phyloP scores from a whole-genome alignment of 1,140 invertebrate genomes.

The Nasonia longicornis region DNA sequence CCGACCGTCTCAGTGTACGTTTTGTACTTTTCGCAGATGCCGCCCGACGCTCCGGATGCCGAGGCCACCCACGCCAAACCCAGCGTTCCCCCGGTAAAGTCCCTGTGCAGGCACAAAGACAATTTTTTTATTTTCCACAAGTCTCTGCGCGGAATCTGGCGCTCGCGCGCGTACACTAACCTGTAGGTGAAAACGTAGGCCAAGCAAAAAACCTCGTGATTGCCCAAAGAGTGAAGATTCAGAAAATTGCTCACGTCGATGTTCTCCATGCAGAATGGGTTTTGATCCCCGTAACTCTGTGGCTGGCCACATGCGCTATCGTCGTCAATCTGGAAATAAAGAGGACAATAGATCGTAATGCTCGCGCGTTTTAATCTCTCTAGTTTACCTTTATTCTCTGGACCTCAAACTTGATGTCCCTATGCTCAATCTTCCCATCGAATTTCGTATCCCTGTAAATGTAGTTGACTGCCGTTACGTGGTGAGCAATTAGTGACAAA shows the following conservation, averaged over 20 bases:
- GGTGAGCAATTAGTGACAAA: constrained; percentile 95
- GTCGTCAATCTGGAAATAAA: constrained; percentile 82
- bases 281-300: constrained; percentile 78
- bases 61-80: constrained; percentile 99
- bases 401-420: constrained; percentile 98
- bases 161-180: constrained; percentile 49
- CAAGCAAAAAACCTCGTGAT: constrained; percentile 98
- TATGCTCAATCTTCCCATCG: constrained; percentile 85
- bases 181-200: constrained; percentile 98
- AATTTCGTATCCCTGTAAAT: constrained; percentile 97
- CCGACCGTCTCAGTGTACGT: constrained; percentile 95
- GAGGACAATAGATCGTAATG: not conserved
- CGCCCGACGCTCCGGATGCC: constrained; percentile 94
- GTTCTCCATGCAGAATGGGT: constrained; percentile 96
- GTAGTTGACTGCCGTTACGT: constrained; percentile 98
- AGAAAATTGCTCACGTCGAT: constrained; percentile 99
- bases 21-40: constrained; percentile 98
- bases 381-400: constrained; percentile 89
- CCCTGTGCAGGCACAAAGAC: constrained; percentile 67
- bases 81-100: constrained; percentile 96
- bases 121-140: not conserved
- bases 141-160: not conserved
- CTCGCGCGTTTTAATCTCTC: not conserved
- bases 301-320: constrained; percentile 81
- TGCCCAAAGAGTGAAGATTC: constrained; percentile 95